phyloP scores from a whole-genome alignment of 64 coral and sea anemone species.

The Montipora capricornis region DNA sequence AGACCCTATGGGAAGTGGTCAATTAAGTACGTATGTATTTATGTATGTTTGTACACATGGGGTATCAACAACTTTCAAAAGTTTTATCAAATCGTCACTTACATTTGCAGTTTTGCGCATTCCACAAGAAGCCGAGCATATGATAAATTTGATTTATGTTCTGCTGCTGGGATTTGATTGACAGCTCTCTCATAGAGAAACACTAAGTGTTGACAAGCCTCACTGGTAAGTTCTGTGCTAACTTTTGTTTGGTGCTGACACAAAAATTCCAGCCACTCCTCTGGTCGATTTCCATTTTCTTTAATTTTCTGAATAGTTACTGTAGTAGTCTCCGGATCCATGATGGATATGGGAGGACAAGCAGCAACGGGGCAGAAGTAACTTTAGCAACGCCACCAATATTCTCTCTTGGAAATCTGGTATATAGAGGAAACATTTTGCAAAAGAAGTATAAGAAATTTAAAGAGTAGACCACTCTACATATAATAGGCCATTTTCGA shows the following conservation, averaged over 20 bases:
- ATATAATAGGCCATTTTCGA: no score
- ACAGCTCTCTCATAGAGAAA: conserved; percentile 76
- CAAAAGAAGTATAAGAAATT: no score
- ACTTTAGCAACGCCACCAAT: no score
- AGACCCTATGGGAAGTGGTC: no score
- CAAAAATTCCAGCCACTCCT: conserved; percentile 83
- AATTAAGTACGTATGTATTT: no score
- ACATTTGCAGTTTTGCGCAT: conserved; percentile 87
- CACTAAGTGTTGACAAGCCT: conserved; percentile 51
- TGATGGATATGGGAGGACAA: background rate
- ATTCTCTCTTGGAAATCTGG: no score
- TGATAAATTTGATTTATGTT: conserved; percentile 60
- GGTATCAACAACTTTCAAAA: background rate
- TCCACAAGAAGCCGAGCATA: conserved; percentile 90
- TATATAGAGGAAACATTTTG: no score
- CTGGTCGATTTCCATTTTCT: conserved; percentile 67
- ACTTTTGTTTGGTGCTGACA: background rate
- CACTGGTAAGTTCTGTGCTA: conserved; percentile 9
- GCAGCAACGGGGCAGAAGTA: background rate
- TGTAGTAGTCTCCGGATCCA: conserved; percentile 18
- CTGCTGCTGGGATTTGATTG: conserved; percentile 76
- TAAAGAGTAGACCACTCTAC: no score
- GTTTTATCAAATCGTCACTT: conserved; percentile 6
- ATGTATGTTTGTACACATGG: no score
- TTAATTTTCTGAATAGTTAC: conserved; percentile 42